A percentile compares a stretch with the other conserved stretches of the same genome.
These are phyloP conservation scores for Euwallacea fornicatus DNA, from an alignment of 1,140 invertebrate genomes.

Conservation along the genomic window DNA sequence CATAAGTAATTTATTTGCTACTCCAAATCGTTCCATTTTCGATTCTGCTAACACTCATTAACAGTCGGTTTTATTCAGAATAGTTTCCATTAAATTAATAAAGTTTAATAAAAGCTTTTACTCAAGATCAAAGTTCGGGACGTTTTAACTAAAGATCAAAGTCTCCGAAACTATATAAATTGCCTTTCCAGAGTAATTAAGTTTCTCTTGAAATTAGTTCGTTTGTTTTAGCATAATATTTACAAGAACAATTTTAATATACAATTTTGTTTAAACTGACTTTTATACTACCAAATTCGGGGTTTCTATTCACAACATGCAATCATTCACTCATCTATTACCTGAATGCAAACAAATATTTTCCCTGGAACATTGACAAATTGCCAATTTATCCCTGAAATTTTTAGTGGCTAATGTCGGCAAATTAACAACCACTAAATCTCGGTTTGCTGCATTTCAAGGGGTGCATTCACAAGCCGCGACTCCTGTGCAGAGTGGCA, in stretches of 20 bases:
- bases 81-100: constrained; percentile 5
- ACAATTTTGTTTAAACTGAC: no score
- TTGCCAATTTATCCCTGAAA: no score
- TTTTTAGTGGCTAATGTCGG: no score
- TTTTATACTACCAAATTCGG: no score
- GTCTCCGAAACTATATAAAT: background rate
- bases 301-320: no score
- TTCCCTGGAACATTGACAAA: no score
- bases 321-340: no score
- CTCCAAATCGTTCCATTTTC: background rate
- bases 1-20: background rate
- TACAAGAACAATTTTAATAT: background rate
- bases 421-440: no score
- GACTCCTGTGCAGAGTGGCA: no score
- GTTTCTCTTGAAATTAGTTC: background rate
- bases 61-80: background rate
- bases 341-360: no score
- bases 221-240: background rate
- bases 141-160: background rate
- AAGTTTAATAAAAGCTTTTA: constrained; percentile 1
- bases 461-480: no score
- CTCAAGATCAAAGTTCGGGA: background rate
- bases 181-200: constrained; percentile 3
- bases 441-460: no score
- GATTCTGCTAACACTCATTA: background rate